A percentile compares a stretch with the other conserved stretches of the same genome.
phyloP scores from a whole-genome alignment of 2,113 vertebrate species.

The Orientallactaga bullata region DNA sequence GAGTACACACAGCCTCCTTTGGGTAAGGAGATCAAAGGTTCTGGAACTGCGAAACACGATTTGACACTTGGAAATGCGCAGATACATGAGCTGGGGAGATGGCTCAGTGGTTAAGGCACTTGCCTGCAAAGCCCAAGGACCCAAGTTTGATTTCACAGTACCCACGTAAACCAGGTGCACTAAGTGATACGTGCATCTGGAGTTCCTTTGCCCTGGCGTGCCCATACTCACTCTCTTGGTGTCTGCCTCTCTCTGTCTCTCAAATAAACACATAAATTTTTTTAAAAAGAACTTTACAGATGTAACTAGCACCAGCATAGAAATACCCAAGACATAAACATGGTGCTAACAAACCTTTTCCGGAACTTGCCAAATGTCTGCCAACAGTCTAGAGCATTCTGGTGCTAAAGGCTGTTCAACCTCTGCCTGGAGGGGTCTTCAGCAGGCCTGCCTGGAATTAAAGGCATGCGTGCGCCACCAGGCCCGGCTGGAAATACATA shows the following conservation, averaged over 20 bases:
- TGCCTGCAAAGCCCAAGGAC: too few species aligned
- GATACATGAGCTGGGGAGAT: too few species aligned
- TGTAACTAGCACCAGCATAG: not conserved
- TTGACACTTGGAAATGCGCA: not conserved
- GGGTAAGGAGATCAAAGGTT: slow-evolving; percentile 33
- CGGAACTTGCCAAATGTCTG: slow-evolving; percentile 7
- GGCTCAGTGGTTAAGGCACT: too few species aligned
- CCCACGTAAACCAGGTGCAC: too few species aligned
- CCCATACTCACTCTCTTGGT: too few species aligned
- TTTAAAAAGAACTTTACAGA: not conserved
- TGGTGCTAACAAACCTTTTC: not conserved
- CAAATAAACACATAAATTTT: too few species aligned
- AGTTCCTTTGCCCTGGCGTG: too few species aligned
- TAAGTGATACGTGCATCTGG: too few species aligned
- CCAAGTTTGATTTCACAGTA: too few species aligned
- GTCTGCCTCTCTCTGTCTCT: too few species aligned
- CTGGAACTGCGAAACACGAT: slow-evolving; percentile 20
- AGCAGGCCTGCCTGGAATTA: not conserved
- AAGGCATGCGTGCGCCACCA: too few species aligned
- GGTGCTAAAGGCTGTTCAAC: not conserved
- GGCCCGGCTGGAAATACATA: slow-evolving; percentile 61
- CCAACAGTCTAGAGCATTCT: not conserved
- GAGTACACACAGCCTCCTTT: not conserved
- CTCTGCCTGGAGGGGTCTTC: not conserved
- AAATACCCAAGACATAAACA: not conserved